Conservation (phyloP, 2,113 vertebrate species). For the Tenebrosternarchus preto region DNA sequence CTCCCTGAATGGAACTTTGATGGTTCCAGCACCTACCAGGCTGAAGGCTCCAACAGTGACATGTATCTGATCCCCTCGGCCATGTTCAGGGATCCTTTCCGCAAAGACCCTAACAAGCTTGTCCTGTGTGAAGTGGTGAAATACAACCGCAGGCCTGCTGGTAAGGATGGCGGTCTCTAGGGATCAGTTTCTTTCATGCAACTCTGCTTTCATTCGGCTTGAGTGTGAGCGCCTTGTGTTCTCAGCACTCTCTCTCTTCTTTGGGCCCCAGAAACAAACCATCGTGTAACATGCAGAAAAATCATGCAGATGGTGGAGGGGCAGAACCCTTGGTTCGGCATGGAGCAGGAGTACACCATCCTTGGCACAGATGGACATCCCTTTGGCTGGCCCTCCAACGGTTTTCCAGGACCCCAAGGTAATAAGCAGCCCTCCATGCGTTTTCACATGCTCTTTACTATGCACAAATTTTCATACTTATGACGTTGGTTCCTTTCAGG, state of each 20-base stretch:
- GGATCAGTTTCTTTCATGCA: background rate
- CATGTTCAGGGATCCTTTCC: slow-evolving; percentile 96
- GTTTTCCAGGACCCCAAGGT: slow-evolving; percentile 97
- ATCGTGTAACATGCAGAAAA: slow-evolving; percentile 81
- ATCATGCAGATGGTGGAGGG: slow-evolving; percentile 90
- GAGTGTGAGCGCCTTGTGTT: background rate
- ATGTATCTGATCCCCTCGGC: slow-evolving; percentile 92
- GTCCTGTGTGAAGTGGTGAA: slow-evolving; percentile 95
- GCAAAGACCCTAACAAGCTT: slow-evolving; percentile 95
- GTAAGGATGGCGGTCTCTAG: slow-evolving; percentile 63
- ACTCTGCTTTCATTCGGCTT: background rate
- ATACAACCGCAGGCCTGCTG: slow-evolving; percentile 92
- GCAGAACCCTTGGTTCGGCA: slow-evolving; percentile 91
- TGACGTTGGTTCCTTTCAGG: slow-evolving; percentile 67
- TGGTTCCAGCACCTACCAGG: slow-evolving; percentile 93
- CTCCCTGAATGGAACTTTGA: slow-evolving; percentile 98
- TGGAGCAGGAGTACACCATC: slow-evolving; percentile 96
- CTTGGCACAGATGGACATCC: slow-evolving; percentile 91
- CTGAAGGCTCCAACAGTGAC: slow-evolving; percentile 97
- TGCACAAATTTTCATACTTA: background rate
- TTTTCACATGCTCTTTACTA: background rate
- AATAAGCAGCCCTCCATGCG: slow-evolving; percentile 7
- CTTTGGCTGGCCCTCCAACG: slow-evolving; percentile 94
- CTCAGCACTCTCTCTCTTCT: background rate
- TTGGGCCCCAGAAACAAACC: slow-evolving; percentile 81